phyloP scores from a whole-genome alignment of 2,113 vertebrate species.

The Taurulus bubalis region DNA sequence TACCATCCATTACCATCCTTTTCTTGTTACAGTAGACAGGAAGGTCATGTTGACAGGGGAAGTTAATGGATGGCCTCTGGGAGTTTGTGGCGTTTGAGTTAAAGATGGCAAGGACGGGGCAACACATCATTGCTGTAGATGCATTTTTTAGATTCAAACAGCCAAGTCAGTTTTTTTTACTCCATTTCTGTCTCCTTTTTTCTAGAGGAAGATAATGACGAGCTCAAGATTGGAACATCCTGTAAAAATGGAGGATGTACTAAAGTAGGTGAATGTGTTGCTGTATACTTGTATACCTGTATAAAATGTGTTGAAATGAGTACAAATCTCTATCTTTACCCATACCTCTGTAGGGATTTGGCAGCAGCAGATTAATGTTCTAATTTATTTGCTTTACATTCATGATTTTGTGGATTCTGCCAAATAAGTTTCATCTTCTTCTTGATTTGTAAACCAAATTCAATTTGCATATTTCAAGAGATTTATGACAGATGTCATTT shows the following conservation, averaged over 20 bases:
- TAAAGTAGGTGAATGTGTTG: conserved; percentile 84
- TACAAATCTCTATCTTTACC: not conserved
- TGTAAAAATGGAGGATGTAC: conserved; percentile 96
- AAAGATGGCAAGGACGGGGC: conserved; percentile 40
- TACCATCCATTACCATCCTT: conserved; percentile 7
- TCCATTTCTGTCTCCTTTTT: conserved; percentile 20
- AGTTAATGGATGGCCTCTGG: conserved; percentile 56
- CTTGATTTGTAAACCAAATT: not conserved
- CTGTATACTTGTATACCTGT: not conserved
- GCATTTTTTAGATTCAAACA: conserved; percentile 24
- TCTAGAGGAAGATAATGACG: conserved; percentile 90
- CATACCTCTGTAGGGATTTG: not conserved
- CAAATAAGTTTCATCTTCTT: not conserved
- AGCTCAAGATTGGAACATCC: conserved; percentile 91
- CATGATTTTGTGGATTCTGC: not conserved
- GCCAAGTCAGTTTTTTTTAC: conserved; percentile 4
- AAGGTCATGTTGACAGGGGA: conserved; percentile 61
- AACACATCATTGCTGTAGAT: conserved; percentile 12
- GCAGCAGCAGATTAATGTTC: not conserved
- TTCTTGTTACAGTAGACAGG: conserved; percentile 29
- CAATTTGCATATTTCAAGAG: not conserved
- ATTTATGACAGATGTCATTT: not conserved
- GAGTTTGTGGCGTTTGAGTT: conserved; percentile 49
- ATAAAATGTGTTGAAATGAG: not conserved
- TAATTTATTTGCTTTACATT: not conserved